A percentile compares a stretch with the other conserved stretches of the same genome.
phyloP scores from a whole-genome alignment of 2,113 vertebrate genomes.

The Callionymus lyra region DNA sequence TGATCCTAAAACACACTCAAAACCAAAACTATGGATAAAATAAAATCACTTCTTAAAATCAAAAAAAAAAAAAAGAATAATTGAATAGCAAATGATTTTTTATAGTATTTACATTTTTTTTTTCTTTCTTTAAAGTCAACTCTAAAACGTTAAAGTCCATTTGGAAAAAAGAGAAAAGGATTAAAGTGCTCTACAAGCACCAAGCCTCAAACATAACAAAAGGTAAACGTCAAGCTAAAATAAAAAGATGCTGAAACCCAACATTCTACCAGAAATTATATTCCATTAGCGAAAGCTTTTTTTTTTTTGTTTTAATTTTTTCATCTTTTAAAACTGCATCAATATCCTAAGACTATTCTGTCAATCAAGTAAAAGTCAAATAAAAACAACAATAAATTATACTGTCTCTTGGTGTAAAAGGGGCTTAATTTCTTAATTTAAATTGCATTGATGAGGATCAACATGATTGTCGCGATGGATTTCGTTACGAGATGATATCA shows the following conservation, averaged over 20 bases:
- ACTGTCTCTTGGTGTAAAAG: slow-evolving; percentile 46
- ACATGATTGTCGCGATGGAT: slow-evolving; percentile 41
- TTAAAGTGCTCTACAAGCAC: slow-evolving; percentile 54
- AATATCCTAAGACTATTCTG: slow-evolving; percentile 50
- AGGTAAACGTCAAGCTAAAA: slow-evolving; percentile 49
- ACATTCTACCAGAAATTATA: slow-evolving; percentile 40
- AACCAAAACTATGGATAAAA: slow-evolving; percentile 46
- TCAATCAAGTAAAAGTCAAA: slow-evolving; percentile 43
- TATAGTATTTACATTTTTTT: slow-evolving; percentile 65
- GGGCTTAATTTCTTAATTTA: slow-evolving; percentile 12
- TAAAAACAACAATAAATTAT: slow-evolving; percentile 61
- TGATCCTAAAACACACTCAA: slow-evolving; percentile 49
- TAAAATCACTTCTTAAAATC: slow-evolving; percentile 51
- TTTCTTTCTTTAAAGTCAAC: slow-evolving; percentile 43
- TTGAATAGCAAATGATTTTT: slow-evolving; percentile 59
- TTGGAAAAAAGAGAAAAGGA: slow-evolving; percentile 34
- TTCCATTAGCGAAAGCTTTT: slow-evolving; percentile 40
- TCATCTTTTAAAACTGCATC: slow-evolving; percentile 45
- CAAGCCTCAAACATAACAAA: slow-evolving; percentile 48
- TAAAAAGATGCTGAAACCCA: slow-evolving; percentile 51
- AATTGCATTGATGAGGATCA: background rate
- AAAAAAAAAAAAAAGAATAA: slow-evolving; percentile 45
- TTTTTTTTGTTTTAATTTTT: no score
- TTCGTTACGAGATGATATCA: background rate
- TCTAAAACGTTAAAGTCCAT: slow-evolving; percentile 46